Conservation (phyloP, 2,888 invertebrate genomes). For the Brachypalpus laphriformis region DNA sequence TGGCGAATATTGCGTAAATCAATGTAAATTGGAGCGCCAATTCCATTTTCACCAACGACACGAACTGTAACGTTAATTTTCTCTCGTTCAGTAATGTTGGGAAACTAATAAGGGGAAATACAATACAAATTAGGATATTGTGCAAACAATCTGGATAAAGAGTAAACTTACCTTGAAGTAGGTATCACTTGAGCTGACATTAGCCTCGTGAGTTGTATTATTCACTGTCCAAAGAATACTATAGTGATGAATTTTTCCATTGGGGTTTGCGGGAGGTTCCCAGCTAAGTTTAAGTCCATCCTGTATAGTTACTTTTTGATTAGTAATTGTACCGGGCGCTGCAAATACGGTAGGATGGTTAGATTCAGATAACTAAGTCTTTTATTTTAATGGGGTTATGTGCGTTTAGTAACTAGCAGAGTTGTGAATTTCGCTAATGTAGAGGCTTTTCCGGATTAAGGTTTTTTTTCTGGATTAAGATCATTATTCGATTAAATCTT, state of each 20-base stretch:
- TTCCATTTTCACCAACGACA: conserved; percentile 81
- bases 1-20: conserved; percentile 79
- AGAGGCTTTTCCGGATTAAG: too few relatives aligned
- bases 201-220: conserved; percentile 80
- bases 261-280: conserved; percentile 81
- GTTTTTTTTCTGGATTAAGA: too few relatives aligned
- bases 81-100: conserved; percentile 81
- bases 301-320: conserved; percentile 79
- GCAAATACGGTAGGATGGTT: neutral
- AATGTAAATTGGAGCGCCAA: conserved; percentile 81
- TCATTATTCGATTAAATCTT: too few relatives aligned
- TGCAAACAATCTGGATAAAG: neutral
- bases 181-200: conserved; percentile 75
- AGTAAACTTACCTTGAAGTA: conserved; percentile 77
- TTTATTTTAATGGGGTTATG: too few relatives aligned
- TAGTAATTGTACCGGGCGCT: conserved; percentile 82
- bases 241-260: conserved; percentile 81
- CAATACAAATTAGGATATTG: neutral
- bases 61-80: conserved; percentile 82
- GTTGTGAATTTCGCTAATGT: too few relatives aligned
- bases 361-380: too few relatives aligned
- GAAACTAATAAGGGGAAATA: conserved; percentile 77
- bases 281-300: conserved; percentile 81
- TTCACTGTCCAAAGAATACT: conserved; percentile 80
- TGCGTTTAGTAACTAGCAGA: too few relatives aligned